Conservation (phyloP, 1,140 invertebrate genomes). For the Brachionus koreanus region DNA sequence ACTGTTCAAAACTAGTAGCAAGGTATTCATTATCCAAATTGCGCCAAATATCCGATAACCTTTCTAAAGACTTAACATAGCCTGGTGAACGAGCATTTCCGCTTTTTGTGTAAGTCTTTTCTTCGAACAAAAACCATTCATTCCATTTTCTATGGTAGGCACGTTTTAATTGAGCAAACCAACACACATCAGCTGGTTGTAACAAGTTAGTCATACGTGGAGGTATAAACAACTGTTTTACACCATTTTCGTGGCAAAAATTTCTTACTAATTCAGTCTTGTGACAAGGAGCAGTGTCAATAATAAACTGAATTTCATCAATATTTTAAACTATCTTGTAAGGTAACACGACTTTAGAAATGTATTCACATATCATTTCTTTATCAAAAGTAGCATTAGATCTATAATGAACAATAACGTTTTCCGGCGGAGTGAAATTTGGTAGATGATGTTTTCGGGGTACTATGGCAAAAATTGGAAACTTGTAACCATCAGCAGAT, state of each 20-base stretch:
- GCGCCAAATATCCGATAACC: not conserved
- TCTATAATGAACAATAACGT: too few species aligned
- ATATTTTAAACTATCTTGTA: not conserved
- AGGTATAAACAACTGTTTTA: not conserved
- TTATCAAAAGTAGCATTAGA: not conserved
- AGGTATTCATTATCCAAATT: not conserved
- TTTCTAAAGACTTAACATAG: not conserved
- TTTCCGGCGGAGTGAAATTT: too few species aligned
- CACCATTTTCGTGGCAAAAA: not conserved
- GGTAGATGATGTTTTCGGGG: too few species aligned
- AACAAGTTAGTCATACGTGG: not conserved
- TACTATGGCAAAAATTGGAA: too few species aligned
- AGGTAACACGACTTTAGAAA: not conserved
- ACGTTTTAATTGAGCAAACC: not conserved
- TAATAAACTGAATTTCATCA: not conserved
- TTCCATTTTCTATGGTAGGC: not conserved
- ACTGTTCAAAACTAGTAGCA: not conserved
- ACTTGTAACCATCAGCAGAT: not conserved
- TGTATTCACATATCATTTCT: constrained; percentile 8
- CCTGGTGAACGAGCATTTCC: not conserved
- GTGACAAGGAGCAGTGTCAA: not conserved
- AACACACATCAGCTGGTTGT: not conserved
- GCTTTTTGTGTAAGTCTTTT: not conserved
- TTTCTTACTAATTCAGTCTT: not conserved
- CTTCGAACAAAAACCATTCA: not conserved